phyloP scores from a whole-genome alignment of 2,888 invertebrate genomes.

The Myopa tessellatipennis region DNA sequence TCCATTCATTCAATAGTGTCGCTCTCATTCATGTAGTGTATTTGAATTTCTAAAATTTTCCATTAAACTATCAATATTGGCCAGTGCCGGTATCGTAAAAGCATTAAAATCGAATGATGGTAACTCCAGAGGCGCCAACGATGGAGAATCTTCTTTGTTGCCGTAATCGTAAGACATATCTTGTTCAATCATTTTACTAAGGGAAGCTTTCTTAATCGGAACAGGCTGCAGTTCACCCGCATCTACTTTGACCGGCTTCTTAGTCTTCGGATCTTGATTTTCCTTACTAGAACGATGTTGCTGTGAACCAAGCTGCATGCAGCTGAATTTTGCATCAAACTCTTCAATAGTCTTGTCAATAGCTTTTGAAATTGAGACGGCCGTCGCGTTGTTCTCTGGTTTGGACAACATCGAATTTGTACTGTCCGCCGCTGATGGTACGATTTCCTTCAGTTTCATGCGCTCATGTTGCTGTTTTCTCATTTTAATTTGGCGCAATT shows the following conservation, averaged over 20 bases:
- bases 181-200: constrained; percentile 20
- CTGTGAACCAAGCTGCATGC: constrained; percentile 43
- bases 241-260: constrained; percentile 20
- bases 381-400: constrained; percentile 53
- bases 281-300: constrained; percentile 42
- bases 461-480: constrained; percentile 61
- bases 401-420: constrained; percentile 30
- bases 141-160: constrained; percentile 56
- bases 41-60: constrained; percentile 51
- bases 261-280: constrained; percentile 36
- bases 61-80: constrained; percentile 51
- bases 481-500: constrained; percentile 62
- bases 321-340: constrained; percentile 60
- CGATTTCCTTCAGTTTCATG: constrained; percentile 56
- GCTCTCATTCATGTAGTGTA: not conserved
- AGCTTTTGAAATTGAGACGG: constrained; percentile 61
- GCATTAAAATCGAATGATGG: constrained; percentile 60
- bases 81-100: constrained; percentile 54
- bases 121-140: constrained; percentile 62
- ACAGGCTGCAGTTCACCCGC: constrained; percentile 1
- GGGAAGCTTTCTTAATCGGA: constrained; percentile 19
- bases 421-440: constrained; percentile 48
- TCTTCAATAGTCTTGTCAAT: constrained; percentile 64
- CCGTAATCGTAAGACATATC: constrained; percentile 13
- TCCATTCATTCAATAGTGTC: not conserved